A percentile compares a stretch with the other conserved stretches of the same genome.
Conservation (phyloP, 2,888 invertebrate species). For the Cephus spinipes region DNA sequence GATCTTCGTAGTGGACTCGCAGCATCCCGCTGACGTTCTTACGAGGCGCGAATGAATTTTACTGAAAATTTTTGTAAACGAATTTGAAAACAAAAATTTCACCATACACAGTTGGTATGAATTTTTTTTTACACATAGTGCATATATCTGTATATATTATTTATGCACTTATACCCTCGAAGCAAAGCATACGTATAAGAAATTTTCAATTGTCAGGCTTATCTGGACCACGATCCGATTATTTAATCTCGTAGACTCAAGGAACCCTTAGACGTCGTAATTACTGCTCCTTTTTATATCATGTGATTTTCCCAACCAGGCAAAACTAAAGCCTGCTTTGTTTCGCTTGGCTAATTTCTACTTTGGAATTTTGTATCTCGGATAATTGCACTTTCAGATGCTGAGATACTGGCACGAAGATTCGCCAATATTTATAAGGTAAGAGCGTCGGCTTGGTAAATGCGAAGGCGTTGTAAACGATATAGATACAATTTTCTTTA, state of each 20-base stretch:
- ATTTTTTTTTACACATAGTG: too few species aligned
- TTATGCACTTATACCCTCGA: too few species aligned
- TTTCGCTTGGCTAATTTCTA: constrained; percentile 32
- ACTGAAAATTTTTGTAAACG: background rate
- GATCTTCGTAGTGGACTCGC: background rate
- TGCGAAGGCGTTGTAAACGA: too few species aligned
- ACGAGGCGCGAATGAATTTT: background rate
- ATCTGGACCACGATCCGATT: constrained; percentile 13
- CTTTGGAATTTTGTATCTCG: constrained; percentile 4
- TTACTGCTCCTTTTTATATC: constrained; percentile 22
- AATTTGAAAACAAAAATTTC: background rate
- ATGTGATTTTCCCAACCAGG: constrained; percentile 17
- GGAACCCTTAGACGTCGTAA: background rate
- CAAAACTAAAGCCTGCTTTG: constrained; percentile 20
- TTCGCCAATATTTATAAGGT: too few species aligned
- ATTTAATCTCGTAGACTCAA: constrained; percentile 13
- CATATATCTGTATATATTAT: too few species aligned
- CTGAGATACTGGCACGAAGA: background rate
- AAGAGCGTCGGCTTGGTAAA: too few species aligned
- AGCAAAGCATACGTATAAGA: too few species aligned
- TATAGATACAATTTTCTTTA: too few species aligned
- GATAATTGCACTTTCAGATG: background rate
- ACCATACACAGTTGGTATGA: too few species aligned
- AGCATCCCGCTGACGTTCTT: background rate
- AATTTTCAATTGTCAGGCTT: background rate